A percentile compares a stretch with the other conserved stretches of the same genome.
Conservation (phyloP, 2,888 invertebrate genomes). For the Cataglyphis cursor region DNA sequence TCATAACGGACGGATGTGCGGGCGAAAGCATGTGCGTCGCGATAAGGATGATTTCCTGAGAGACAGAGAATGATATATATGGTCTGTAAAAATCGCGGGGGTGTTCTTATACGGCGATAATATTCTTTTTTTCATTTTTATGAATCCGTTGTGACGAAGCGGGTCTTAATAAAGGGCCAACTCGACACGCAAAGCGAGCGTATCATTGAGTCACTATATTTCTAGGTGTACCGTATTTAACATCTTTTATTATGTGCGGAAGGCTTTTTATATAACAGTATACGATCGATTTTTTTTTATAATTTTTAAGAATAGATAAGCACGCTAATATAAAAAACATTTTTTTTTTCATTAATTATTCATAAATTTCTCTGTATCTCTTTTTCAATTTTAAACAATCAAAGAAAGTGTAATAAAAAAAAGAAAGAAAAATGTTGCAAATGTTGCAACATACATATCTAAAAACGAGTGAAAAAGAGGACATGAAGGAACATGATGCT, state of each 20-base stretch:
- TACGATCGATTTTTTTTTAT: not conserved
- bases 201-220: not conserved
- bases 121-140: conserved; percentile 18
- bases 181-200: conserved; percentile 8
- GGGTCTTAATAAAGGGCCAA: conserved; percentile 18
- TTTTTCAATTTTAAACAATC: not conserved
- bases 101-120: not conserved
- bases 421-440: not conserved
- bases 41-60: conserved; percentile 40
- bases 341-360: not conserved
- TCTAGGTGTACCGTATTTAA: not conserved
- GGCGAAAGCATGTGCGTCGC: not conserved
- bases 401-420: not conserved
- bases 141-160: conserved; percentile 18
- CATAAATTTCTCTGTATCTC: not conserved
- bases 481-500: not conserved
- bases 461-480: not conserved
- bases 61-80: conserved; percentile 2
- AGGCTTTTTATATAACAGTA: conserved; percentile 3
- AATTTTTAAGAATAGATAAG: conserved; percentile 26
- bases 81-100: not conserved
- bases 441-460: not conserved
- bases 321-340: not conserved
- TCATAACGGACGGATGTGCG: not conserved
- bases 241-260: conserved; percentile 16